Percentiles rank a stretch among this genome's conserved stretches.
Evolutionary conservation across 2,888 invertebrate genomes (phyloP).

Genomic region (Mythimna albipuncta): DNA sequence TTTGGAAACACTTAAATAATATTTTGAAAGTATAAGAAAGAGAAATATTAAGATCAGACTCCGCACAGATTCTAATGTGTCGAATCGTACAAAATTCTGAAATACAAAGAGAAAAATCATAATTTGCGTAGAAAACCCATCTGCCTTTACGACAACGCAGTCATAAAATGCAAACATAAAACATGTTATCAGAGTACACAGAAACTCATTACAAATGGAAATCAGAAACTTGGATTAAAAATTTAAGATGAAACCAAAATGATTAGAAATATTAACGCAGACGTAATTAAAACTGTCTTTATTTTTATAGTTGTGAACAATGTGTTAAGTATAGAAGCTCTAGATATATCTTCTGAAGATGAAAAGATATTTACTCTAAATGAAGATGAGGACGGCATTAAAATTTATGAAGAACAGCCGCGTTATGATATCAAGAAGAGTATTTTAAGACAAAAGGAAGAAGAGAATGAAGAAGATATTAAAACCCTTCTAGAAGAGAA

Average conservation of each 20-base stretch:
- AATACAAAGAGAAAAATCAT: slow-evolving; percentile 27
- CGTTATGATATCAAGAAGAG: slow-evolving; percentile 13
- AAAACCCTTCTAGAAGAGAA: slow-evolving; percentile 81
- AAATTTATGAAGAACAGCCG: slow-evolving; percentile 5
- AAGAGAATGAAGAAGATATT: slow-evolving; percentile 70
- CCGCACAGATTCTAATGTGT: slow-evolving; percentile 12
- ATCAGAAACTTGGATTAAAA: slow-evolving; percentile 53
- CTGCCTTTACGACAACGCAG: slow-evolving; percentile 62
- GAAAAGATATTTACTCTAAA: slow-evolving; percentile 23
- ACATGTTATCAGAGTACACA: slow-evolving; percentile 61
- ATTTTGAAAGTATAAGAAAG: not conserved
- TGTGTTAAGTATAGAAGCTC: slow-evolving; percentile 10
- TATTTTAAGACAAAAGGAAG: slow-evolving; percentile 31
- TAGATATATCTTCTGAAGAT: slow-evolving; percentile 36
- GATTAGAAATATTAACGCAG: slow-evolving; percentile 56
- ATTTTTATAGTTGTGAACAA: slow-evolving; percentile 49
- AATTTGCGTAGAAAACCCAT: slow-evolving; percentile 53
- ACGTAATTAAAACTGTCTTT: slow-evolving; percentile 49
- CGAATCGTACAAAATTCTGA: slow-evolving; percentile 13
- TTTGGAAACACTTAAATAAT: not conserved
- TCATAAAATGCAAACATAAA: slow-evolving; percentile 68
- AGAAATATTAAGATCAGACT: slow-evolving; percentile 8
- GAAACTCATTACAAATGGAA: slow-evolving; percentile 55
- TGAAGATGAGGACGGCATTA: slow-evolving; percentile 10
- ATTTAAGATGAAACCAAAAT: slow-evolving; percentile 64